phyloP scores from a whole-genome alignment of 2,113 vertebrate species.

The Isurus oxyrinchus region DNA sequence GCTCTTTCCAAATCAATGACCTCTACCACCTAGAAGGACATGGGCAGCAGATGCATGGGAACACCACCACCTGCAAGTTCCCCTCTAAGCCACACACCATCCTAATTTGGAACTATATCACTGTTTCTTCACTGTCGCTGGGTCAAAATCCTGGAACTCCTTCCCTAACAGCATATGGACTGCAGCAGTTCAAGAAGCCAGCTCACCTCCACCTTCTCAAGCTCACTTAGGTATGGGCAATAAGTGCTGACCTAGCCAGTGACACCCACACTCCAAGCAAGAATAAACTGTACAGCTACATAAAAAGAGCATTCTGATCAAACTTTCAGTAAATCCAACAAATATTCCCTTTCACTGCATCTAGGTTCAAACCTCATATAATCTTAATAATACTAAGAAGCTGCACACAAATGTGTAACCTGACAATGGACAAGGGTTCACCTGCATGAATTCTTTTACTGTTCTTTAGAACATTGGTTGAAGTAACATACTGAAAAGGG shows the following conservation, averaged over 20 bases:
- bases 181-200: too few relatives aligned
- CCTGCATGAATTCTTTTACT: constrained; percentile 2
- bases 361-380: neutral
- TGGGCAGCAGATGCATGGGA: too few relatives aligned
- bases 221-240: neutral
- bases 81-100: too few relatives aligned
- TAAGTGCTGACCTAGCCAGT: neutral
- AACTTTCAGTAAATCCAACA: neutral
- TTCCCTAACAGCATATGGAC: too few relatives aligned
- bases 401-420: neutral
- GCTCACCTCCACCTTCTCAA: too few relatives aligned
- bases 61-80: too few relatives aligned
- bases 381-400: neutral
- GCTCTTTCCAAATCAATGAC: too few relatives aligned
- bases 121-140: too few relatives aligned
- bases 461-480: neutral
- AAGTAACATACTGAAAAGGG: neutral
- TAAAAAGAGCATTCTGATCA: neutral
- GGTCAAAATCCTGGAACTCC: too few relatives aligned
- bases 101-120: too few relatives aligned
- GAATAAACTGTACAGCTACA: neutral
- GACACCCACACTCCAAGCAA: neutral
- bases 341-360: neutral
- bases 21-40: too few relatives aligned
- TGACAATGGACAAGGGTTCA: neutral